Conservation (phyloP, 2,113 vertebrate genomes). For the Stomatorhinus ivindoensis region DNA sequence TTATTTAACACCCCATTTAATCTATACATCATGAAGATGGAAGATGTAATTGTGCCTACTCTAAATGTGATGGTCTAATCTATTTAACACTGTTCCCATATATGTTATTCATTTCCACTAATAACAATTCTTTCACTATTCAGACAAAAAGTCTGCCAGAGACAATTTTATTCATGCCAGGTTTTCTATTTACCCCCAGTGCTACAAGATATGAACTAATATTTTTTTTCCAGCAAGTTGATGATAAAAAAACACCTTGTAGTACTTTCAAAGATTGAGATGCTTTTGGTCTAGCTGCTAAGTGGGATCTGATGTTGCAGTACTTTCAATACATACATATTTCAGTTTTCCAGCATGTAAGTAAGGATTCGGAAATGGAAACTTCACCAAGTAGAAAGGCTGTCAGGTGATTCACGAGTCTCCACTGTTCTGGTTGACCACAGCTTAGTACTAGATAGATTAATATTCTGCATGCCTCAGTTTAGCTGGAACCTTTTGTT, state of each 20-base stretch:
- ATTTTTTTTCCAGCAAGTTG: background rate
- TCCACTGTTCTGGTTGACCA: background rate
- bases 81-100: background rate
- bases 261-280: background rate
- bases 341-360: background rate
- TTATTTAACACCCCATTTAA: background rate
- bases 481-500: background rate
- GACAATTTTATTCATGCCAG: background rate
- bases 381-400: background rate
- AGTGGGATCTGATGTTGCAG: background rate
- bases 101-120: background rate
- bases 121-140: background rate
- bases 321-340: background rate
- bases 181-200: background rate
- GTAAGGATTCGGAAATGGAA: background rate
- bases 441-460: background rate
- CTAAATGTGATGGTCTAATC: slow-evolving; percentile 1
- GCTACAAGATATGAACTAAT: background rate
- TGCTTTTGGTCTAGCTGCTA: background rate
- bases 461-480: background rate
- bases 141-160: background rate
- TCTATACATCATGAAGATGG: background rate
- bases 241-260: background rate
- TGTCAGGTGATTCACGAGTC: background rate
- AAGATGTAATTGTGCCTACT: background rate